Conservation (phyloP, 2,888 invertebrate genomes). For the Pycnomerus fuliginosus region DNA sequence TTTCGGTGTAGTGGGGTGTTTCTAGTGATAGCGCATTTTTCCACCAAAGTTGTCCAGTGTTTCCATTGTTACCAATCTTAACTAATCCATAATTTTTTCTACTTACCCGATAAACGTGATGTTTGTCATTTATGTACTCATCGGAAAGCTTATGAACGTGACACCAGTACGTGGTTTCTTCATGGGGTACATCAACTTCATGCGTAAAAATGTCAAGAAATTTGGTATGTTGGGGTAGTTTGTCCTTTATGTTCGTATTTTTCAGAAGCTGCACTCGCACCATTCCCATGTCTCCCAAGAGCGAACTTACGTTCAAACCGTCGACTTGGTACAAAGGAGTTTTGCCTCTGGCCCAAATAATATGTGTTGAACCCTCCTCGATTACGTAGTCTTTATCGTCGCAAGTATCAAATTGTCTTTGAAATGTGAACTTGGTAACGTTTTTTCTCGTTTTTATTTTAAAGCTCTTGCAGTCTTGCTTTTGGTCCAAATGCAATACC, state of each 20-base stretch:
- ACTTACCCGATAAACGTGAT: conserved; percentile 74
- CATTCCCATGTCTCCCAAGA: conserved; percentile 65
- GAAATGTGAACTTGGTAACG: conserved; percentile 70
- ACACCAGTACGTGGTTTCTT: conserved; percentile 98
- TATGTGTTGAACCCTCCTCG: conserved; percentile 85
- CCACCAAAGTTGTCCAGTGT: too few species aligned
- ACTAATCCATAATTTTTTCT: too few species aligned
- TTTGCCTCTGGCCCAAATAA: conserved; percentile 81
- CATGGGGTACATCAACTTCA: conserved; percentile 71
- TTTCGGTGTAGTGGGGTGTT: too few species aligned
- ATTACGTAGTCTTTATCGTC: conserved; percentile 73
- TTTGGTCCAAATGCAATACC: conserved; percentile 64
- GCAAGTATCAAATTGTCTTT: conserved; percentile 82
- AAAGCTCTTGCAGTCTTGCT: conserved; percentile 74
- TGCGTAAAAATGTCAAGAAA: conserved; percentile 63
- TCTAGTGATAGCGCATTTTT: too few species aligned
- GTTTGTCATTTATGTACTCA: conserved; percentile 65
- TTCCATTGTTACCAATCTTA: too few species aligned
- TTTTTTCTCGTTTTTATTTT: conserved; percentile 53
- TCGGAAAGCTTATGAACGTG: conserved; percentile 79
- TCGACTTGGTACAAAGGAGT: conserved; percentile 69
- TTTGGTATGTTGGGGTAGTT: conserved; percentile 56
- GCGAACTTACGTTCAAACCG: conserved; percentile 61
- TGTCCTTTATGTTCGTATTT: conserved; percentile 46
- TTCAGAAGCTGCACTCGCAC: conserved; percentile 73